These are phyloP conservation scores for Natator depressus DNA, from an alignment of 2,113 vertebrate genomes.

Conservation along the genomic window DNA sequence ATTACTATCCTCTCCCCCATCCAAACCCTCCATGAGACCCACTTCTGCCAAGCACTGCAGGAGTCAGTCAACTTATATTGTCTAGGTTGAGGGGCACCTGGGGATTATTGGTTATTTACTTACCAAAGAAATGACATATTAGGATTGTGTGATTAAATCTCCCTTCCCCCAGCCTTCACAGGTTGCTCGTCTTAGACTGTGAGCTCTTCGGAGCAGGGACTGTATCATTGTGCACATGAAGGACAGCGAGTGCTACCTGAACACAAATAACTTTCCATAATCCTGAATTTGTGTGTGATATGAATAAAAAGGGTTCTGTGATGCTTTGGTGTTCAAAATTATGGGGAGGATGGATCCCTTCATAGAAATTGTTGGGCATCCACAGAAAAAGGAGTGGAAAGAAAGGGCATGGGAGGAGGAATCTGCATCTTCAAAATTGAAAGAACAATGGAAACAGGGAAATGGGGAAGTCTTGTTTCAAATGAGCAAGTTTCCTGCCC, in stretches of 20 bases:
- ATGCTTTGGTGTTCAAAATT: accelerated
- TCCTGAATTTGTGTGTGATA: background rate
- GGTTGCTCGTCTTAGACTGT: background rate
- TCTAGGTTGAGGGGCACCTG: background rate
- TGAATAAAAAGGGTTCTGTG: background rate
- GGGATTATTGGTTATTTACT: background rate
- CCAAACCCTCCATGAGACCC: background rate
- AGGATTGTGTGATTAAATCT: background rate
- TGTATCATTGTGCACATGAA: accelerated
- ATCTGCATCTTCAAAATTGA: conserved; percentile 19
- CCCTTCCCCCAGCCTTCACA: background rate
- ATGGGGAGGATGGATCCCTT: background rate
- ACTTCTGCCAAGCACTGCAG: background rate
- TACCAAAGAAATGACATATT: background rate
- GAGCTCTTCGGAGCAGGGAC: background rate
- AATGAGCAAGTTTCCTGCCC: conserved; percentile 6
- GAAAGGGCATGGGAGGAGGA: conserved; percentile 42
- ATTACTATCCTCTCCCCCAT: background rate
- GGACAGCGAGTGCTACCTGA: accelerated
- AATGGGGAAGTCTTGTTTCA: background rate
- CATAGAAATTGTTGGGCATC: background rate
- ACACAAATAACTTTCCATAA: background rate
- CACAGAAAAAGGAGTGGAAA: conserved; percentile 22
- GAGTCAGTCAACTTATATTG: background rate
- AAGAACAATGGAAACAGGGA: conserved; percentile 28